phyloP scores from a whole-genome alignment of 2,113 vertebrate species.

The Cyprinus carpio region DNA sequence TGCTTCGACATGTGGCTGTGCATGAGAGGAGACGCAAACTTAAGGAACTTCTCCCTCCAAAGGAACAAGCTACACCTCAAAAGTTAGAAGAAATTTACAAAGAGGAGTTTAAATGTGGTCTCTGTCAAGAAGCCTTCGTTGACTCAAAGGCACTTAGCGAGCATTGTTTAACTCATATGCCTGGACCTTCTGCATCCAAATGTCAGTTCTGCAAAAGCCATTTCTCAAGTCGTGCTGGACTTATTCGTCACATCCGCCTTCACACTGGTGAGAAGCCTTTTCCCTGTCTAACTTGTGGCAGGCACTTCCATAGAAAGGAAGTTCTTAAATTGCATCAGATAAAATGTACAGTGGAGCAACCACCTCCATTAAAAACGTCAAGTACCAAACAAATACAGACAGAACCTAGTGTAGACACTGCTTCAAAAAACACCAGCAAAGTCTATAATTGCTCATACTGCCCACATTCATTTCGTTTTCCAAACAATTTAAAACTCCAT shows the following conservation, averaged over 20 bases:
- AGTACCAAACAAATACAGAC: neutral
- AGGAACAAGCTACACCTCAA: neutral
- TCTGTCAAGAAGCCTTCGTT: constrained; percentile 69
- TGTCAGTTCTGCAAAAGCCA: constrained; percentile 73
- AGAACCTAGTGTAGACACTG: constrained; percentile 4
- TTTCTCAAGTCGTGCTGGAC: constrained; percentile 58
- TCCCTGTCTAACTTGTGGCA: constrained; percentile 69
- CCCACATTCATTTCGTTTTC: constrained; percentile 63
- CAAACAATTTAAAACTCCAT: constrained; percentile 61
- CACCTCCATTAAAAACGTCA: neutral
- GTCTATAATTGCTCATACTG: constrained; percentile 64
- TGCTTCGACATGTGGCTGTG: constrained; percentile 66
- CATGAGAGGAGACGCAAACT: constrained; percentile 60
- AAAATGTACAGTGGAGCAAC: constrained; percentile 55
- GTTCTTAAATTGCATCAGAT: constrained; percentile 62
- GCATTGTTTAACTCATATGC: constrained; percentile 70
- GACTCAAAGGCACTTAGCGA: constrained; percentile 62
- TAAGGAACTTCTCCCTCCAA: constrained; percentile 14
- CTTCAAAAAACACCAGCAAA: constrained; percentile 1
- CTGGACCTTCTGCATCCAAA: constrained; percentile 55
- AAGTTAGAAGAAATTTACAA: constrained; percentile 1
- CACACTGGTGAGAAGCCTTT: constrained; percentile 73
- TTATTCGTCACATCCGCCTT: constrained; percentile 70
- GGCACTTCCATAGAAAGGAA: constrained; percentile 63
- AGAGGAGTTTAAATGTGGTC: constrained; percentile 58